A percentile compares a stretch with the other conserved stretches of the same genome.
phyloP scores from a whole-genome alignment of 2,113 vertebrate genomes.

The Barbus barbus region DNA sequence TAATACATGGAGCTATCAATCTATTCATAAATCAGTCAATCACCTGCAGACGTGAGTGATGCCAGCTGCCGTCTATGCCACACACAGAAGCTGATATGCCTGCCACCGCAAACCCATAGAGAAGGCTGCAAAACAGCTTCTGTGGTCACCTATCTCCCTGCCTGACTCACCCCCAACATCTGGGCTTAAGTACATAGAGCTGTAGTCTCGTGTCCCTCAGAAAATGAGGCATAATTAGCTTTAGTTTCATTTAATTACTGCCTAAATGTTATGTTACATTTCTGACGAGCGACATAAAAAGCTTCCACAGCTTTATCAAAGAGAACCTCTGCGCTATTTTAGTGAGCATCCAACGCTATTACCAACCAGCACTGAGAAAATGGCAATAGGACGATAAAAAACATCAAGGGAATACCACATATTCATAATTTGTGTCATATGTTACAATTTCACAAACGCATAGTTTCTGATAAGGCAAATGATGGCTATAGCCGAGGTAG shows the following conservation, averaged over 20 bases:
- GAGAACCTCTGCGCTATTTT: conserved; percentile 63
- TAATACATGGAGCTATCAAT: not conserved
- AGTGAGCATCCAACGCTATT: conserved; percentile 32
- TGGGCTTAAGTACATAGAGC: conserved; percentile 74
- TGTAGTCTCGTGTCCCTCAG: conserved; percentile 62
- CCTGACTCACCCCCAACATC: conserved; percentile 78
- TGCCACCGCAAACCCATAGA: conserved; percentile 62
- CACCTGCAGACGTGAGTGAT: not conserved
- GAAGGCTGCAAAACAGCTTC: conserved; percentile 59
- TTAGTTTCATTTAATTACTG: conserved; percentile 79
- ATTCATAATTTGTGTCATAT: conserved; percentile 73
- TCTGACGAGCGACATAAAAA: conserved; percentile 75
- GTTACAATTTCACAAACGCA: conserved; percentile 60
- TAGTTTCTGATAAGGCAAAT: conserved; percentile 53
- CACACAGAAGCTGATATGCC: conserved; percentile 59
- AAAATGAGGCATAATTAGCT: conserved; percentile 77
- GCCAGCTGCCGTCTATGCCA: conserved; percentile 24
- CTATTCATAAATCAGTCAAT: not conserved
- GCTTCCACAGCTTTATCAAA: conserved; percentile 69
- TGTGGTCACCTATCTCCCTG: conserved; percentile 73
- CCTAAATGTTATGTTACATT: conserved; percentile 75
- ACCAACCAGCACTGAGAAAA: conserved; percentile 48
- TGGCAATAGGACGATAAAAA: conserved; percentile 50
- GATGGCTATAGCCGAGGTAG: not conserved
- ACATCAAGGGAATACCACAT: conserved; percentile 67